Evolutionary conservation across 2,113 vertebrate species (phyloP).

Genomic region (Hassar affinis): DNA sequence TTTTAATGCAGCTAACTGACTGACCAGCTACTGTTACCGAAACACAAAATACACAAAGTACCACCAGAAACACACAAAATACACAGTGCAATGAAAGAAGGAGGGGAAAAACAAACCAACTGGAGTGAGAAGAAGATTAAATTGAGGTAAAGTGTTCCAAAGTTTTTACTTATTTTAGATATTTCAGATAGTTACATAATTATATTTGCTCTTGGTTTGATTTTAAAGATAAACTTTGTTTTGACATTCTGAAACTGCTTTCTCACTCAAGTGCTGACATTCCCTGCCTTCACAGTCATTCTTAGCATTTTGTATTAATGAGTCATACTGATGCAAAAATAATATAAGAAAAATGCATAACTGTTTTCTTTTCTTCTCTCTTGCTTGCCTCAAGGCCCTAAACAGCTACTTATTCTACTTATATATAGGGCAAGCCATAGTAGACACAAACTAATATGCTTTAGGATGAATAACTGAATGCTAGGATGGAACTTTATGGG

Average conservation of each 20-base stretch:
- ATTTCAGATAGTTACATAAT: neutral
- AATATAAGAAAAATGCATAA: neutral
- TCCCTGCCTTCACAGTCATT: neutral
- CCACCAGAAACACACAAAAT: too few relatives aligned
- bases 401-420: neutral
- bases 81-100: neutral
- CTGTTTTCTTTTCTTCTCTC: neutral
- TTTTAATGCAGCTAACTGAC: neutral
- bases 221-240: neutral
- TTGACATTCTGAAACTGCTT: neutral
- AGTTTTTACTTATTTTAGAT: too few relatives aligned
- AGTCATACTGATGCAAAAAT: neutral
- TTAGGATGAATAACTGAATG: neutral
- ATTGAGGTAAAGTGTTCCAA: neutral
- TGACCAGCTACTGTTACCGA: neutral
- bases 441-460: neutral
- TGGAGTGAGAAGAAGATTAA: neutral
- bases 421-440: neutral
- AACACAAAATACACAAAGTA: too few relatives aligned
- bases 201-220: neutral
- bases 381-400: neutral
- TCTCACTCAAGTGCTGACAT: neutral
- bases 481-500: neutral
- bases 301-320: neutral
- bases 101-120: neutral